Evolutionary conservation across 2,888 invertebrate species (phyloP).

Genomic region (Petrophora chlorosata): DNA sequence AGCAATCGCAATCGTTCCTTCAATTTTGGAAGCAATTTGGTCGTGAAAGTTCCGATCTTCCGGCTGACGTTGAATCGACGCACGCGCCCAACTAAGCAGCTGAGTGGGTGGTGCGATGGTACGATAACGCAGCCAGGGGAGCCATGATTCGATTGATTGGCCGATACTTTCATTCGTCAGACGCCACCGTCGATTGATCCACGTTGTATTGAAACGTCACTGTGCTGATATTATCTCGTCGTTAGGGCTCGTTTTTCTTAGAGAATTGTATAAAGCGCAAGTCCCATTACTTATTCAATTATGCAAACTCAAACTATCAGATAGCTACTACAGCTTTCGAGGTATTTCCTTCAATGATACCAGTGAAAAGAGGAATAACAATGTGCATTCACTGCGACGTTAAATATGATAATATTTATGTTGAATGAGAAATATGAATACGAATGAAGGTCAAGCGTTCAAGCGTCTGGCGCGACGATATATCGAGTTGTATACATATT

Average conservation of each 20-base stretch:
- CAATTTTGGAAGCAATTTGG: constrained; percentile 6
- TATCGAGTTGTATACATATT: constrained; percentile 59
- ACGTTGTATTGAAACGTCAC: constrained; percentile 81
- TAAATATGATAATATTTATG: constrained; percentile 52
- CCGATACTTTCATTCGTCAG: constrained; percentile 56
- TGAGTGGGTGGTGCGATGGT: constrained; percentile 49
- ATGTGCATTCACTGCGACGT: constrained; percentile 53
- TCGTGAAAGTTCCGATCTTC: constrained; percentile 22
- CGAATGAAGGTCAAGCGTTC: constrained; percentile 47
- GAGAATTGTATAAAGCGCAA: too few relatives aligned
- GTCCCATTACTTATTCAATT: constrained; percentile 77
- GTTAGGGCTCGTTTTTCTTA: constrained; percentile 68
- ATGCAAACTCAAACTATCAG: constrained; percentile 70
- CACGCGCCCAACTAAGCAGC: constrained; percentile 47
- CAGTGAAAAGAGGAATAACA: constrained; percentile 61
- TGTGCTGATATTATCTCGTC: constrained; percentile 73
- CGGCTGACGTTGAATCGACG: constrained; percentile 24
- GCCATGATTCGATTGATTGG: constrained; percentile 52
- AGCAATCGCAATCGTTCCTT: not conserved
- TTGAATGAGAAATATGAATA: constrained; percentile 48
- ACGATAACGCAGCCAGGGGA: constrained; percentile 46
- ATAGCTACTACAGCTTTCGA: constrained; percentile 58
- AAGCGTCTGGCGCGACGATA: constrained; percentile 44
- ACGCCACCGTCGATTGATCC: constrained; percentile 59
- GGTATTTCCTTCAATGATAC: constrained; percentile 59